Evolutionary conservation across 2,888 invertebrate species (phyloP).

Genomic region (Andrena praecox): DNA sequence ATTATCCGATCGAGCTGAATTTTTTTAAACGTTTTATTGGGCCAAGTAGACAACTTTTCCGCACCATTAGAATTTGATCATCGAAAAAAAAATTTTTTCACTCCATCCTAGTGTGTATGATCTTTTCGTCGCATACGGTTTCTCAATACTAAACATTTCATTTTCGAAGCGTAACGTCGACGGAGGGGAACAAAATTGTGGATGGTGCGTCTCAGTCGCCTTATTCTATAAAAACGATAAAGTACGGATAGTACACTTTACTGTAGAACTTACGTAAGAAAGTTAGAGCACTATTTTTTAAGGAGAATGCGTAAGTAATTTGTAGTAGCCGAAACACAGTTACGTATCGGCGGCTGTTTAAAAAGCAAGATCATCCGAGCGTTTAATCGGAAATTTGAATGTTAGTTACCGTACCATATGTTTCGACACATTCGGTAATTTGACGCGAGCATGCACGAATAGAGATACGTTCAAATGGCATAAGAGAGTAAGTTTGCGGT

Average conservation of each 20-base stretch:
- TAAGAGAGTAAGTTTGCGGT: background rate
- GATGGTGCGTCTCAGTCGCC: no score
- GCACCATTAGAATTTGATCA: no score
- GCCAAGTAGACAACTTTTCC: no score
- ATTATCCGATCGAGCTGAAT: no score
- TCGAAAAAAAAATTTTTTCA: no score
- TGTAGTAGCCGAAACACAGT: background rate
- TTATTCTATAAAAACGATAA: slow-evolving; percentile 9
- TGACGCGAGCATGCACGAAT: no score
- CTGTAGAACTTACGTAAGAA: background rate
- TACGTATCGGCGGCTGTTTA: background rate
- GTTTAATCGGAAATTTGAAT: no score
- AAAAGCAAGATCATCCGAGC: background rate
- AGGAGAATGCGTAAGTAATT: background rate
- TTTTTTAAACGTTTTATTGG: no score
- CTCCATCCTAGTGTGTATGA: background rate
- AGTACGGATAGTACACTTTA: background rate
- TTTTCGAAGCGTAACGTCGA: background rate
- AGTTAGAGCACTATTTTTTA: background rate
- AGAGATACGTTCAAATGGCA: no score
- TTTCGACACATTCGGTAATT: no score
- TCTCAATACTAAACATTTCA: background rate
- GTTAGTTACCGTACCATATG: no score
- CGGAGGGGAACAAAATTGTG: background rate
- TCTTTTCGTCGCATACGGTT: background rate